Conservation (phyloP, 64 coral and sea anemone genomes). For the Actinia equina region DNA sequence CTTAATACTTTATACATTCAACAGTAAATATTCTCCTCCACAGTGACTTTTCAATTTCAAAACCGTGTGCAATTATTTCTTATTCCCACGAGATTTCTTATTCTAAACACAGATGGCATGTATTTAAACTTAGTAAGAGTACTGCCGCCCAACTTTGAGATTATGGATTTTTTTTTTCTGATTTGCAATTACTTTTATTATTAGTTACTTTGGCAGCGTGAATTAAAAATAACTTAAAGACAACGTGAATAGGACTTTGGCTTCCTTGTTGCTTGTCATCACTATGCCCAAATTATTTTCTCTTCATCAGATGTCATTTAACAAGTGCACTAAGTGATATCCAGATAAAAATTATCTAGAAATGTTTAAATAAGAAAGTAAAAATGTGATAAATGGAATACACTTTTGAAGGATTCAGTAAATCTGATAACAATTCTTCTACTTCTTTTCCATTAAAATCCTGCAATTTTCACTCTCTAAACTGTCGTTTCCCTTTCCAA, state of each 20-base stretch:
- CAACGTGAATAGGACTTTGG: background rate
- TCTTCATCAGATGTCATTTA: background rate
- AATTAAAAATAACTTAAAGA: too few species aligned
- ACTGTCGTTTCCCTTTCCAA: conserved; percentile 5
- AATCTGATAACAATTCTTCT: background rate
- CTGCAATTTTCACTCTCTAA: background rate
- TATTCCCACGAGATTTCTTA: background rate
- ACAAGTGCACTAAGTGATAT: background rate
- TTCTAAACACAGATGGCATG: background rate
- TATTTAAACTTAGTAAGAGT: background rate
- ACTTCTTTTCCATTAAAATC: background rate
- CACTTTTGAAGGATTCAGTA: background rate
- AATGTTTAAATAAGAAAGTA: background rate
- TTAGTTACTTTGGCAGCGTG: too few species aligned
- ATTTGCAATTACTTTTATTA: background rate
- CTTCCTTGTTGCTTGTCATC: too few species aligned
- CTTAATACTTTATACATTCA: background rate
- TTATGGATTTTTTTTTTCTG: background rate
- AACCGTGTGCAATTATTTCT: background rate
- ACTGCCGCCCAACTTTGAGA: background rate
- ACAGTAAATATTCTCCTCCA: background rate
- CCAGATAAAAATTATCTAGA: background rate
- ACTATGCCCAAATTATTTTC: too few species aligned
- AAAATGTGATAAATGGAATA: background rate
- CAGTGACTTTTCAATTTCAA: background rate